Evolutionary conservation across 2,113 vertebrate genomes (phyloP).

Genomic region (Gymnorhina tibicen): DNA sequence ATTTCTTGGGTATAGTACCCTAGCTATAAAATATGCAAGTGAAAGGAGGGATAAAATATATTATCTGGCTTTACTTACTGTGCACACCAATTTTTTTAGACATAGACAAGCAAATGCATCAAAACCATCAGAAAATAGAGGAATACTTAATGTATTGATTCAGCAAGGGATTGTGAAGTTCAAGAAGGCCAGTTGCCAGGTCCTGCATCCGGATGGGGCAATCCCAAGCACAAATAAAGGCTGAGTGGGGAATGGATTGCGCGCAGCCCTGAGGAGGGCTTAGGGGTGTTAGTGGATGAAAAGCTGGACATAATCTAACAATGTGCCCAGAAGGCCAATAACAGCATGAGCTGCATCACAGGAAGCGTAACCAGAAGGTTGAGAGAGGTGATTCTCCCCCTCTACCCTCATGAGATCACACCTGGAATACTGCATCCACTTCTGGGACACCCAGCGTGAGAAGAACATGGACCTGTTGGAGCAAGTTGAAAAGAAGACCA

Average conservation of each 20-base stretch:
- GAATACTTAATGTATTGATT: not conserved
- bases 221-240: not conserved
- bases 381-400: not conserved
- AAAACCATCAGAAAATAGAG: not conserved
- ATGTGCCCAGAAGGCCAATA: not conserved
- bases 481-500: not conserved
- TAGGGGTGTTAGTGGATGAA: not conserved
- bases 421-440: no score
- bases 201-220: not conserved
- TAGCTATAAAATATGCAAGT: not conserved
- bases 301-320: not conserved
- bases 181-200: not conserved
- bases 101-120: not conserved
- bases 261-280: not conserved
- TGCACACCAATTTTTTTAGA: not conserved
- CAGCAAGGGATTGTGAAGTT: not conserved
- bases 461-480: not conserved
- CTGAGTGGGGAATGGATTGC: not conserved
- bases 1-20: not conserved
- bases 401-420: not conserved
- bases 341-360: not conserved
- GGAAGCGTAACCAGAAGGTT: fast-evolving
- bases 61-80: not conserved
- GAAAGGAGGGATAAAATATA: not conserved
- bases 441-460: fast-evolving